A percentile compares a stretch with the other conserved stretches of the same genome.
phyloP scores from a whole-genome alignment of 2,888 invertebrate genomes.

The Tupiocoris notatus region DNA sequence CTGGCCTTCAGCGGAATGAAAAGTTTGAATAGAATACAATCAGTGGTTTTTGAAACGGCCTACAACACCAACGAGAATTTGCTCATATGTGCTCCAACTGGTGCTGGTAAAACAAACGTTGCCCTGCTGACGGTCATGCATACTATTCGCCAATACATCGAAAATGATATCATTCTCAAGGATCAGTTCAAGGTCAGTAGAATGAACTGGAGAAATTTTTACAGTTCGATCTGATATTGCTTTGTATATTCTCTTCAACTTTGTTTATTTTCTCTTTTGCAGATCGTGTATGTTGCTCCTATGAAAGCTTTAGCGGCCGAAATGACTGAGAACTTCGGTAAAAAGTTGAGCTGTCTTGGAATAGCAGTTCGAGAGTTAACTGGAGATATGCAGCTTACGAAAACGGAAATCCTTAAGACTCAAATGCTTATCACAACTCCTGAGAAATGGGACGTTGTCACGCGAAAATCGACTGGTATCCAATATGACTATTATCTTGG shows the following conservation, averaged over 20 bases:
- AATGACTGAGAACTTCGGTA: constrained; percentile 93
- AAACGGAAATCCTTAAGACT: constrained; percentile 88
- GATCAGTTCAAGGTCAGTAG: constrained; percentile 86
- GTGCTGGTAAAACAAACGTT: constrained; percentile 98
- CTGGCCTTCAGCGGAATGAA: constrained; percentile 85
- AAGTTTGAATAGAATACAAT: constrained; percentile 89
- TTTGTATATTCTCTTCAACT: constrained; percentile 27
- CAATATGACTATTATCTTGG: too few relatives aligned
- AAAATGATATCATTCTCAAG: constrained; percentile 76
- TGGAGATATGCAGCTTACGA: constrained; percentile 96
- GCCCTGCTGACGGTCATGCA: constrained; percentile 90
- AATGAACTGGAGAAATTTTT: too few relatives aligned
- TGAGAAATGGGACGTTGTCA: constrained; percentile 99
- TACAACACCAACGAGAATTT: constrained; percentile 96
- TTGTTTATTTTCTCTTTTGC: constrained; percentile 50
- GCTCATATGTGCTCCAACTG: constrained; percentile 97
- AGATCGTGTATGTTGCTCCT: constrained; percentile 97
- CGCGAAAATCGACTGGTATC: constrained; percentile 81
- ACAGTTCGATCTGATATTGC: too few relatives aligned
- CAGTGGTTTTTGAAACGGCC: constrained; percentile 91
- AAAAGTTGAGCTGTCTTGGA: constrained; percentile 70
- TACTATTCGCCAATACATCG: constrained; percentile 81
- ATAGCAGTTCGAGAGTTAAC: constrained; percentile 89
- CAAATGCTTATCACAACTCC: constrained; percentile 99
- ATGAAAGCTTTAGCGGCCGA: constrained; percentile 99